Percentiles rank a stretch among this genome's conserved stretches.
Conservation (phyloP, 2,888 invertebrate genomes). For the Drosophila kokeensis region DNA sequence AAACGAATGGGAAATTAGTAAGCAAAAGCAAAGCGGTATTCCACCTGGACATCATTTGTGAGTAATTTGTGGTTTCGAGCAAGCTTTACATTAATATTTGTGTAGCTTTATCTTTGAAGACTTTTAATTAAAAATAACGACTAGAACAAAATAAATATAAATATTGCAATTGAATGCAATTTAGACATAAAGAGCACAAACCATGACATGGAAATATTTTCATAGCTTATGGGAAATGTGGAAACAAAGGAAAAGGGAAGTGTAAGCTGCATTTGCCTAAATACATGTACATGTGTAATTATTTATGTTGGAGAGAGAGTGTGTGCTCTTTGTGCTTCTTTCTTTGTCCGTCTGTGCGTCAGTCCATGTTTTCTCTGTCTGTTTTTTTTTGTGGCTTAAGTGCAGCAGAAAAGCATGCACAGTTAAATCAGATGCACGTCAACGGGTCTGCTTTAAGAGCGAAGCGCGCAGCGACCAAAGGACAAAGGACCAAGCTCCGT, state of each 20-base stretch:
- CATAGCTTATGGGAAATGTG: not conserved
- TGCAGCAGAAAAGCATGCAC: conserved; percentile 53
- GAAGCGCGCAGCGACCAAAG: conserved; percentile 4
- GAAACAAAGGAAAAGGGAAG: not conserved
- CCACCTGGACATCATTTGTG: not conserved
- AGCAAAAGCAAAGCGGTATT: not conserved
- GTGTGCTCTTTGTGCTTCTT: not conserved
- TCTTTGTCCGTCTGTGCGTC: conserved; percentile 14
- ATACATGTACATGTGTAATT: not conserved
- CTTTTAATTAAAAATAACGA: not conserved
- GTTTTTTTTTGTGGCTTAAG: conserved; percentile 28
- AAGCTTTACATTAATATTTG: not conserved
- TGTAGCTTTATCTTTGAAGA: not conserved
- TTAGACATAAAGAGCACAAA: not conserved
- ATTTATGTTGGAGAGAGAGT: conserved; percentile 3
- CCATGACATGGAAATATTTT: not conserved
- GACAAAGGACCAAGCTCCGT: not conserved
- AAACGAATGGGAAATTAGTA: not conserved
- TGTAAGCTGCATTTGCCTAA: not conserved
- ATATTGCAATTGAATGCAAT: not conserved
- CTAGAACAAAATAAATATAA: not conserved
- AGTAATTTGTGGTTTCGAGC: not conserved
- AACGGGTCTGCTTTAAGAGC: conserved; percentile 33
- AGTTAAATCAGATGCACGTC: conserved; percentile 48
- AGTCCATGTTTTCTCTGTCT: conserved; percentile 3